Evolutionary conservation across 30 jellyfish, hydroid and myxozoan genomes (phyloP), one percentile per base, ranked within the genome.

Genomic region (Cassiopea xamachana): DNA sequence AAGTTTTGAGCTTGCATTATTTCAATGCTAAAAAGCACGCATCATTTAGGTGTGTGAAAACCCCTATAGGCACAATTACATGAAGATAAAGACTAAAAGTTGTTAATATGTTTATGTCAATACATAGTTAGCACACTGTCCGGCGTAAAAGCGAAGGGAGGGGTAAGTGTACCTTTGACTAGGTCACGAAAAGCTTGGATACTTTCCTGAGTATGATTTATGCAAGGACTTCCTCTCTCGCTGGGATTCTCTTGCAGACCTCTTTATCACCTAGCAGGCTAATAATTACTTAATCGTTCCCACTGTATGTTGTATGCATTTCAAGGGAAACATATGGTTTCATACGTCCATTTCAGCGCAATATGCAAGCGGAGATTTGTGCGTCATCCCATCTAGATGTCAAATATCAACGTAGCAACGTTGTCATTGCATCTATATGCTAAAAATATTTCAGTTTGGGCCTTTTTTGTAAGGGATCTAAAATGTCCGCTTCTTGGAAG

Each of bases 221-320:
- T 49, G 89, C 80, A 47, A 80, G 77, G 44, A 50, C 48, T 82
- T 82, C 90, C 90, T 82, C 81, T 17, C 90, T 82, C 68, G 83
- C 90, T 82, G 90, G 48, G 90, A 39, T 18, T 16, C 27, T 39
- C 83, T 46, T 60, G 81, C 90, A 48, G 64, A 6, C 43, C 46
- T 19, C 68, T 82, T 82, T 68, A 51, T 50, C 90, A 67, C 90
- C 50, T 68, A 67, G 90, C 90, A 68, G 69, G 90, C 83, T 48
- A 14, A 47, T 79, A 19, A 12, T 46, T 13, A 55, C 61, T 79
- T 14, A 79, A 39, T 44, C 72, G 19, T 6, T 15, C 48, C 49
- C 48, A 12, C 75, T 5, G 15, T 43, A 16, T 77, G 7, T 10
- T n/a, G 59, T 49, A 47, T 47, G n/a, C 48, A 15, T 12, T 17